Percentiles rank a stretch among this genome's conserved stretches.
Conservation (phyloP, 2,888 invertebrate genomes). For the Microplitis deprimator region DNA sequence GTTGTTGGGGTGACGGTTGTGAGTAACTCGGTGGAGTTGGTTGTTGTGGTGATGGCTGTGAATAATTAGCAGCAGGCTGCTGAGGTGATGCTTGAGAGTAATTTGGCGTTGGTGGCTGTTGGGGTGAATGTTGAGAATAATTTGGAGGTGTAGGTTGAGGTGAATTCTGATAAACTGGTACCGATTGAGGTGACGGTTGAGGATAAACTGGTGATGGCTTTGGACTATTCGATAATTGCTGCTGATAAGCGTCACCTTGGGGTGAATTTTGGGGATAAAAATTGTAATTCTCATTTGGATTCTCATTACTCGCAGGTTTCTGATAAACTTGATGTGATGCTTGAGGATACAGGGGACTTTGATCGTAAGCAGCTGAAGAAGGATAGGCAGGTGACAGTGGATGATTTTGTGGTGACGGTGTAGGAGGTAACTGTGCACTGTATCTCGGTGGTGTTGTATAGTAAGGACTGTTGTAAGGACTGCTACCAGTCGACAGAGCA, state of each 20-base stretch:
- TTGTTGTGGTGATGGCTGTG: constrained; percentile 64
- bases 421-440: constrained; percentile 83
- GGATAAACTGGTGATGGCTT: constrained; percentile 60
- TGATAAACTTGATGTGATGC: constrained; percentile 61
- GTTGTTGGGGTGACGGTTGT: constrained; percentile 66
- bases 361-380: constrained; percentile 71
- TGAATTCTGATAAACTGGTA: constrained; percentile 44
- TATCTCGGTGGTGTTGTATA: constrained; percentile 74
- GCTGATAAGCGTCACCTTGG: constrained; percentile 62
- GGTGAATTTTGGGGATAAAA: constrained; percentile 52
- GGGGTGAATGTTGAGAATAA: constrained; percentile 59
- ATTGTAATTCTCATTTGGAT: constrained; percentile 52
- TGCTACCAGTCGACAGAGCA: constrained; percentile 86
- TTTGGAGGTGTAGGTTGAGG: constrained; percentile 58
- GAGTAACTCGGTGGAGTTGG: constrained; percentile 71
- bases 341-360: constrained; percentile 63
- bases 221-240: constrained; percentile 55
- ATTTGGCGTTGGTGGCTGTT: constrained; percentile 65
- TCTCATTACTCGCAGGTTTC: constrained; percentile 60
- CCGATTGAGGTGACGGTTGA: constrained; percentile 50
- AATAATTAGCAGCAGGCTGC: constrained; percentile 61
- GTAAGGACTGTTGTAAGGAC: constrained; percentile 81
- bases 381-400: constrained; percentile 76
- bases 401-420: constrained; percentile 75
- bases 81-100: constrained; percentile 70